phyloP scores from a whole-genome alignment of 2,797 vertebrate species.

The Austrolebias charrua region DNA sequence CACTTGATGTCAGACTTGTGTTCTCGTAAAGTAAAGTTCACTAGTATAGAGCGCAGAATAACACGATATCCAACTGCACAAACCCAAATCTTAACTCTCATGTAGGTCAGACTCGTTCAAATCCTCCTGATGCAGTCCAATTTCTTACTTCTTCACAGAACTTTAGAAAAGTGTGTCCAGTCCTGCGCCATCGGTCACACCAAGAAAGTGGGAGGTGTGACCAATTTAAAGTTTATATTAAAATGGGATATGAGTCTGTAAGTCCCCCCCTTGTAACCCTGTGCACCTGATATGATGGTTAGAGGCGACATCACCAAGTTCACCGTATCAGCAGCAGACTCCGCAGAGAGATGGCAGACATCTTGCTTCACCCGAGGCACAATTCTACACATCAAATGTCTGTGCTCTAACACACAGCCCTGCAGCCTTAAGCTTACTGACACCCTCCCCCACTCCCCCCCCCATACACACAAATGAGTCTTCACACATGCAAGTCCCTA shows the following conservation, averaged over 20 bases:
- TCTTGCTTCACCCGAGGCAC: constrained; percentile 79
- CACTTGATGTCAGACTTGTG: constrained; percentile 37
- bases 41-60: constrained; percentile 22
- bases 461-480: constrained; percentile 6
- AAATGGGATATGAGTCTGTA: constrained; percentile 69
- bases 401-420: constrained; percentile 71
- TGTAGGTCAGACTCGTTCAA: constrained; percentile 69
- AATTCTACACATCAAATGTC: constrained; percentile 79
- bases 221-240: constrained; percentile 72
- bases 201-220: constrained; percentile 65
- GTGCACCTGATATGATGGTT: constrained; percentile 71
- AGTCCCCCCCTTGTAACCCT: constrained; percentile 59
- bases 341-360: constrained; percentile 78
- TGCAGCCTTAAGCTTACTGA: constrained; percentile 65
- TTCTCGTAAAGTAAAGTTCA: constrained; percentile 24
- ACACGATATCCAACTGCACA: constrained; percentile 31
- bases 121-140: constrained; percentile 65
- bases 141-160: constrained; percentile 69
- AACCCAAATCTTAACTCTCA: constrained; percentile 44
- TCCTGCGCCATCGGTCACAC: constrained; percentile 67
- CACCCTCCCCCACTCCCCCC: background rate
- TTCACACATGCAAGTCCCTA: constrained; percentile 13
- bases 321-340: constrained; percentile 75
- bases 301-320: constrained; percentile 70
- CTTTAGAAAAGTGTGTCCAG: constrained; percentile 69